Base-by-base conservation (phyloP, 2,797 vertebrate genomes). In the Pantherophis alleghaniensis region DNA sequence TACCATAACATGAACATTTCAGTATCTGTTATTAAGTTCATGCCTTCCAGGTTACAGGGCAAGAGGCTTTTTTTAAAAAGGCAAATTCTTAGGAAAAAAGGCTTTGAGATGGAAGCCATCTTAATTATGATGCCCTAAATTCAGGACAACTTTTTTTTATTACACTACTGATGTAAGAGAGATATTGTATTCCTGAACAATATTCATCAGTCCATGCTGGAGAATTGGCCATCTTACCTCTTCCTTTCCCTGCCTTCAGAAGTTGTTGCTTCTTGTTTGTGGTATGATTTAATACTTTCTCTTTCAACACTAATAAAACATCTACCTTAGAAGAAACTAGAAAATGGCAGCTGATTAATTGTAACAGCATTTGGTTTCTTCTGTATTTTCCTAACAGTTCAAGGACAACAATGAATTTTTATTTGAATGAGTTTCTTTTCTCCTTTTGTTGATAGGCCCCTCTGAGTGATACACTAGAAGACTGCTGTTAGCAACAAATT, bases 391-490 rank as follows among this genome's bases (percentile, higher is more conserved):
- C 32, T 87, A 20, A 26, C n/a, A 37, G 47, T 32, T n/a, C 55
- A 56, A 83, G 12, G 6, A 83, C 7, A 59, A n/a, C 28, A 20
- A 12, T 69, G 4, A 55, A 13, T 20, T 60, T 83, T 55, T 5
- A 32, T 59, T 42, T 42, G 42, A 42, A 42, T 42, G 42, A 42
- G 55, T 59, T 88, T n/a, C 11, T 86, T 24, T 86, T 90, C 20
- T 93, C 74, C 7, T 93, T 5, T 66, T 88, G 74, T 51, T n/a
- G 51, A 16, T 59, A 94, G 93, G 11, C 0, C 0, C 74, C 42
- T 28, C 7, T 90, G 32, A 47, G 22, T 0, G 0, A 16, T 42
- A 16, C 16, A 0, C 0, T 24, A 32, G 59, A 3, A 47, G 37
- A 0, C 7, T 7, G 20, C 10, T 0, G 16, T 91, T 14, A 83